Evolutionary conservation across 37 sponge, comb jelly and placozoan species (phyloP), one percentile per base, ranked within the genome.

Genomic region (Crambe crambe): DNA sequence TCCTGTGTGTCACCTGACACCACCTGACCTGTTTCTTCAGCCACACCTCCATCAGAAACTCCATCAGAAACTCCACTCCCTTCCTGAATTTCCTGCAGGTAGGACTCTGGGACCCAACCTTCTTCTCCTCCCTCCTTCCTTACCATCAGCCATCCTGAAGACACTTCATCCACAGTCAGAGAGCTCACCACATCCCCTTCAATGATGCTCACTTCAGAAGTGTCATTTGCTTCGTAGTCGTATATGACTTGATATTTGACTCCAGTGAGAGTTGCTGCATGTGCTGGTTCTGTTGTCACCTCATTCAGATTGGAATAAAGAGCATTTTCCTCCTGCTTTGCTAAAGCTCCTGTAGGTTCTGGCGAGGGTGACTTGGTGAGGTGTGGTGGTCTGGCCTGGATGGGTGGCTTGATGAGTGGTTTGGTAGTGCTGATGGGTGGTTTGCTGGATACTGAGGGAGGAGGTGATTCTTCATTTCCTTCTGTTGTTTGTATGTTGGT

Each of bases 111-210:
- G 0, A 80, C 86, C 74, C 81, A 80, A 0, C 91, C 91, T 2
- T 64, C 36, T 25, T 35, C 59, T 3, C 60, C 60, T 2, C 6
- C 58, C 27, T 64, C 86, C 31, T 62, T 35, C 27, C 56, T 42
- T 0, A 62, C 86, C 62, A 61, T 62, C 36, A 83, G 21, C 91
- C 91, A 90, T 1, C 83, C 86, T 23, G 66, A 59, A n/a, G 74
- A 58, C 12, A 58, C 34, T 0, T 21, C 36, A 2, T 65, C 58
- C 20, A 34, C 21, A 8, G 65, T n/a, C 31, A 23, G 0, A 6
- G 31, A 72, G 26, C 34, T 82, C 23, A 92, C 64, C 27, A 87
- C 27, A 43, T 92, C 93, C 12, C 97, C 97, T n/a, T 90, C 89
- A 31, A 37, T 56, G 39, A 90, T 51, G 2, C 81, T 56, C 34